Evolutionary conservation across 2,113 vertebrate genomes (phyloP), one percentile per base, ranked within the genome.

Genomic region (Dryoscopus gambensis): DNA sequence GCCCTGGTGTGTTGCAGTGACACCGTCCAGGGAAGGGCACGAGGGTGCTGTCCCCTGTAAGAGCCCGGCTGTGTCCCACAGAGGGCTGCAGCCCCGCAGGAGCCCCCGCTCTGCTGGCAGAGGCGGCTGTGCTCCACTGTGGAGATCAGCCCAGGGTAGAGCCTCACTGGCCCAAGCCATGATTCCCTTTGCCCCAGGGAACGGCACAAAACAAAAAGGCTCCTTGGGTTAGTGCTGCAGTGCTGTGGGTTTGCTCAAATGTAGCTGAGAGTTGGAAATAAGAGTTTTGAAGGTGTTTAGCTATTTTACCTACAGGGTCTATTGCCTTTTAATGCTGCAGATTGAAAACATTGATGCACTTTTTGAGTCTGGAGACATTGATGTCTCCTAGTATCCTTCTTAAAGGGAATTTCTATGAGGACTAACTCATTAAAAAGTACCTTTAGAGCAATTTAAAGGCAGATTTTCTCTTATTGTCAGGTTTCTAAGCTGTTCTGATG

Each of bases 51-150:
- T n/a, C n/a, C 28, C 28, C 11, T 23, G 1, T 1, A 1, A 7
- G 30, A 19, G 75, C 53, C 31, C 50, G 30, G 55, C 46, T 15
- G 37, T 4, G 33, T 6, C 63, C 13, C 30, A 17, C n/a, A 9
- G 59, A 15, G 47, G 44, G 52, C 2, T 2, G 33, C 30, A 77
- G 85, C 53, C 25, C 55, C 30, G 37, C 42, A 23, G 73, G 24
- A 28, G 4, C 31, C 46, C 0, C 2, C 52, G 40, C 40, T 56
- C 25, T 69, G 60, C 62, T 33, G 40, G 2, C 59, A 33, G 9
- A 39, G 47, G 5, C 13, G 10, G 7, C 39, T 0, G 2, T 0
- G 11, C 40, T 40, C 13, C 4, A 0, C 31, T 11, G 0, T 0
- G 10, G 25, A 7, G 10, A 67, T 15, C 40, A 33, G 49, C 39